Percentiles rank a stretch among this genome's conserved stretches.
Conservation (phyloP, 2,888 invertebrate species). For the Metellina segmentata region DNA sequence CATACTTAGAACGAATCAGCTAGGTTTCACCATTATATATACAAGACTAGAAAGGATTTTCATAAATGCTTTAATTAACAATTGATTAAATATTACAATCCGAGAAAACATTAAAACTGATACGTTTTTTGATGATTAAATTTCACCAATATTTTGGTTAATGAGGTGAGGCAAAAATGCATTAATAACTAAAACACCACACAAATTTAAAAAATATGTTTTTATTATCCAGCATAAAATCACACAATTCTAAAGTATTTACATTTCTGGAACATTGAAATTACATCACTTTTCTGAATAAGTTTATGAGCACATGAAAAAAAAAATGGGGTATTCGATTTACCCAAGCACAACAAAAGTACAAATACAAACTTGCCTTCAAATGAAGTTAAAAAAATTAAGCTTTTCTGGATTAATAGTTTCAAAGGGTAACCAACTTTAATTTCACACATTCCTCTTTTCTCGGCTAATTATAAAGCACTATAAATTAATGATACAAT, state of each 20-base stretch:
- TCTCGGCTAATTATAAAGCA: neutral
- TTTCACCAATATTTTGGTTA: no score
- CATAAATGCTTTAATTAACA: no score
- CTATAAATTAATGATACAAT: neutral
- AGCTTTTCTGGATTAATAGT: neutral
- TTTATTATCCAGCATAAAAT: conserved; percentile 40
- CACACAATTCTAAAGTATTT: conserved; percentile 31
- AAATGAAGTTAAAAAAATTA: neutral
- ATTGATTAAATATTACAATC: no score
- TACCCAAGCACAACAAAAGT: conserved; percentile 12
- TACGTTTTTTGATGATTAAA: no score
- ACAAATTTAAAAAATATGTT: conserved; percentile 34
- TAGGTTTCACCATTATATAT: no score
- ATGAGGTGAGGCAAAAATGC: neutral
- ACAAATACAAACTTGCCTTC: neutral
- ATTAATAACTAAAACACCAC: neutral
- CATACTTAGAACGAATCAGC: no score
- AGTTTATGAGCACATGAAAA: conserved; percentile 9
- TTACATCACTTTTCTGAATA: conserved; percentile 37
- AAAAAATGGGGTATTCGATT: neutral
- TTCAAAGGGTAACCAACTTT: neutral
- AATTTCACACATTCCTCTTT: neutral
- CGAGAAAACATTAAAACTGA: no score
- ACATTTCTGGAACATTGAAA: conserved; percentile 37
- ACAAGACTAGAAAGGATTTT: no score